These are phyloP conservation scores for Peromyscus aztecus DNA, from an alignment of 2,797 vertebrate genomes.

Conservation along the genomic window DNA sequence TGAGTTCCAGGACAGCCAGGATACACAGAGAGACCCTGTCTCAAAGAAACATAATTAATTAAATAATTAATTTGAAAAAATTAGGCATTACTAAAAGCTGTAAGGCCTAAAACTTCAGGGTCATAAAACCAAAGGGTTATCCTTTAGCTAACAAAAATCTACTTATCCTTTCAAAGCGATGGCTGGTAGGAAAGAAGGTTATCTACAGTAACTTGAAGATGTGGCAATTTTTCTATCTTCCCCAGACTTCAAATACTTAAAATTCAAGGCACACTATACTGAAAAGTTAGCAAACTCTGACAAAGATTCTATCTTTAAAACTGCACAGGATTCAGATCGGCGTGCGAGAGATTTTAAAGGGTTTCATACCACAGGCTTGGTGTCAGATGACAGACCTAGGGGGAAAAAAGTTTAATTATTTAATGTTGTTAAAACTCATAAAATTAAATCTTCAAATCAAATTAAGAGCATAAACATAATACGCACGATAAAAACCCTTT, in stretches of 20 bases:
- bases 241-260: conserved; percentile 47
- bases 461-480: conserved; percentile 33
- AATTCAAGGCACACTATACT: conserved; percentile 50
- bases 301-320: conserved; percentile 42
- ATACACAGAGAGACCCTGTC: not conserved
- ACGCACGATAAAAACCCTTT: conserved; percentile 44
- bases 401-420: conserved; percentile 66
- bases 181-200: not conserved
- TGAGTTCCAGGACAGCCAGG: not conserved
- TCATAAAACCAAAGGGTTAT: not conserved
- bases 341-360: not conserved
- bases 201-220: conserved; percentile 48
- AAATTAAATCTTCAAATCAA: conserved; percentile 71
- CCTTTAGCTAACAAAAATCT: conserved; percentile 31
- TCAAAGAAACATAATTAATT: not conserved
- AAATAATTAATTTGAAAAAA: conserved; percentile 11
- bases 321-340: not conserved
- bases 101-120: conserved; percentile 38
- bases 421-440: conserved; percentile 58
- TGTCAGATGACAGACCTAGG: conserved; percentile 89
- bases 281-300: conserved; percentile 49
- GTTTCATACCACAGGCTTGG: conserved; percentile 92
- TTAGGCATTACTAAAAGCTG: not conserved
- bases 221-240: conserved; percentile 48
- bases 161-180: conserved; percentile 38